phyloP scores from a whole-genome alignment of 2,113 vertebrate genomes.

The Percina caprodes region DNA sequence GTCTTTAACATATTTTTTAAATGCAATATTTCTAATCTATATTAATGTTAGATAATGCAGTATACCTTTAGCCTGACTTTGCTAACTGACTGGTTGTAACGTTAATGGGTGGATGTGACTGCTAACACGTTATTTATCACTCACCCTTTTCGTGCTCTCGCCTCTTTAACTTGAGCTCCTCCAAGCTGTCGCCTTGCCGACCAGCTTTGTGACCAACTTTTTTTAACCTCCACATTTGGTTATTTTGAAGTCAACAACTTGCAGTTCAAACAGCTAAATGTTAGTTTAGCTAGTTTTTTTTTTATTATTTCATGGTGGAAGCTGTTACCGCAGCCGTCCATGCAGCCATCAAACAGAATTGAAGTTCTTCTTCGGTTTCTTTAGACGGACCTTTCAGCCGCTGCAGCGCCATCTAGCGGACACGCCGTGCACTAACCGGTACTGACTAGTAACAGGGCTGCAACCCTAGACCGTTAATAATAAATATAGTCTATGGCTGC shows the following conservation, averaged over 20 bases:
- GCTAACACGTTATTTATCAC: background rate
- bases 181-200: slow-evolving; percentile 46
- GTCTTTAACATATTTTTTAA: too few relatives aligned
- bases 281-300: accelerated
- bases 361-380: slow-evolving; percentile 20
- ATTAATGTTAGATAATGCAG: background rate
- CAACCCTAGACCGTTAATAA: too few relatives aligned
- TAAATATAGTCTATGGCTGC: too few relatives aligned
- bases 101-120: too few relatives aligned
- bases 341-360: too few relatives aligned
- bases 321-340: background rate
- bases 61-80: too few relatives aligned
- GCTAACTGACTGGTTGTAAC: too few relatives aligned
- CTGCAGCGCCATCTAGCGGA: slow-evolving; percentile 23
- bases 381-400: accelerated
- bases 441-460: too few relatives aligned
- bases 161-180: slow-evolving; percentile 76
- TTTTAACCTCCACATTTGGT: slow-evolving; percentile 82
- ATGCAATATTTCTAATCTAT: too few relatives aligned
- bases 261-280: too few relatives aligned
- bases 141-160: slow-evolving; percentile 82
- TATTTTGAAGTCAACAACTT: background rate
- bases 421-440: too few relatives aligned
- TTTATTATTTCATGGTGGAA: background rate
- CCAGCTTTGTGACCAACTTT: slow-evolving; percentile 76